These are phyloP conservation scores for Meliscaeva auricollis DNA, from an alignment of 2,888 invertebrate species.

Conservation along the genomic window DNA sequence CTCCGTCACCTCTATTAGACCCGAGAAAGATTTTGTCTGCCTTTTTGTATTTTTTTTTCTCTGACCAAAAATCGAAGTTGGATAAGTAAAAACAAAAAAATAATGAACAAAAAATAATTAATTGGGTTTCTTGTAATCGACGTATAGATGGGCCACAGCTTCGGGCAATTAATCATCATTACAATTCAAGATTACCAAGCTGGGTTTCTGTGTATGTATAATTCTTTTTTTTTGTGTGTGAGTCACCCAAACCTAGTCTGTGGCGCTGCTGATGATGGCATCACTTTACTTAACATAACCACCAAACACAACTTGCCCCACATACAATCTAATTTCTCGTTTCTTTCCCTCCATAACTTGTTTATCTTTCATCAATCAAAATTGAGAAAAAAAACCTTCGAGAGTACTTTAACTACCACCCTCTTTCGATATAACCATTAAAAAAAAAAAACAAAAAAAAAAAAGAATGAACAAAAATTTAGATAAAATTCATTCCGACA, in stretches of 20 bases:
- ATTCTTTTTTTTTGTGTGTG: conserved; percentile 3
- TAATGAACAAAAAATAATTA: conserved; percentile 47
- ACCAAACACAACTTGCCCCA: conserved; percentile 31
- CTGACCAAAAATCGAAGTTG: conserved; percentile 27
- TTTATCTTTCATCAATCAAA: conserved; percentile 75
- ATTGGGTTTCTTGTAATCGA: conserved; percentile 72
- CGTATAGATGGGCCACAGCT: conserved; percentile 62
- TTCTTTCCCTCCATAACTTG: conserved; percentile 63
- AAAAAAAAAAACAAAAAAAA: background rate
- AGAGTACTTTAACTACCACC: conserved; percentile 59
- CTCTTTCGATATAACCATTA: conserved; percentile 48
- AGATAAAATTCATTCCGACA: conserved; percentile 49
- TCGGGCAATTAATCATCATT: conserved; percentile 74
- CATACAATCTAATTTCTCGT: conserved; percentile 49
- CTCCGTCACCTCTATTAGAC: conserved; percentile 69
- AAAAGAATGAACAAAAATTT: conserved; percentile 5
- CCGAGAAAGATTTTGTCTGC: conserved; percentile 41
- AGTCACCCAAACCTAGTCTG: conserved; percentile 15
- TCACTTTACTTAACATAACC: conserved; percentile 19
- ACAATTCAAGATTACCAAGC: conserved; percentile 63
- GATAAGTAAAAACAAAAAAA: conserved; percentile 1
- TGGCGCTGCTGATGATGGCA: conserved; percentile 58
- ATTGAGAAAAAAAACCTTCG: conserved; percentile 37
- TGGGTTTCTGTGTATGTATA: conserved; percentile 10
- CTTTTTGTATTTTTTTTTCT: conserved; percentile 6